phyloP scores from a whole-genome alignment of 2,113 vertebrate genomes.

The Tauraco erythrolophus region DNA sequence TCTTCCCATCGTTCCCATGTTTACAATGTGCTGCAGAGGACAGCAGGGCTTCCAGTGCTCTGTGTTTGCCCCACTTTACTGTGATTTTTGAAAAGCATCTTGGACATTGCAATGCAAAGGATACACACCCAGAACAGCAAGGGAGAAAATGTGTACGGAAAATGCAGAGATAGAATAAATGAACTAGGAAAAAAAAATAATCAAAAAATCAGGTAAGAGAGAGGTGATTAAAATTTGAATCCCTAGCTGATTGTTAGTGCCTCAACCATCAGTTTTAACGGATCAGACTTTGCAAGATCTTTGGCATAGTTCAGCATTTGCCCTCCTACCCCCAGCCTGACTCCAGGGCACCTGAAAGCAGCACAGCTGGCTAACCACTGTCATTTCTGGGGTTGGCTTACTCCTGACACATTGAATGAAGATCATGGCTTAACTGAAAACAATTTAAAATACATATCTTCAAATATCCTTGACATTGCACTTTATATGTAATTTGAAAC shows the following conservation, averaged over 20 bases:
- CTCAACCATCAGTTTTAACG: not conserved
- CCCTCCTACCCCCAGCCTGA: not conserved
- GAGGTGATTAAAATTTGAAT: not conserved
- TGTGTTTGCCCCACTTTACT: not conserved
- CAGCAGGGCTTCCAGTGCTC: not conserved
- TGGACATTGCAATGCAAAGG: not conserved
- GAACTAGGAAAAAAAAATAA: not conserved
- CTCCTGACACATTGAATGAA: constrained; percentile 4
- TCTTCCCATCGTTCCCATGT: not conserved
- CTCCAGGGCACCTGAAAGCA: not conserved
- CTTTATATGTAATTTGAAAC: not conserved
- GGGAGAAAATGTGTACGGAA: not conserved
- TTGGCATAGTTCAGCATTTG: not conserved
- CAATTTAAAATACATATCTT: not conserved
- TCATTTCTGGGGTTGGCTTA: not conserved
- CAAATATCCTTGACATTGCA: not conserved
- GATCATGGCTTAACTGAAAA: not conserved
- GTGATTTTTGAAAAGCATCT: not conserved
- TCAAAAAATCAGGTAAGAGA: not conserved
- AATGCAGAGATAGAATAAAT: not conserved
- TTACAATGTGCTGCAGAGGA: not conserved
- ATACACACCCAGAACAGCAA: too few relatives aligned
- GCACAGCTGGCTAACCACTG: not conserved
- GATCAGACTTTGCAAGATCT: not conserved
- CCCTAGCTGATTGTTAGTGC: not conserved